A percentile compares a stretch with the other conserved stretches of the same genome.
Evolutionary conservation across 2,113 vertebrate species (phyloP).

Genomic region (Notiomystis cincta): DNA sequence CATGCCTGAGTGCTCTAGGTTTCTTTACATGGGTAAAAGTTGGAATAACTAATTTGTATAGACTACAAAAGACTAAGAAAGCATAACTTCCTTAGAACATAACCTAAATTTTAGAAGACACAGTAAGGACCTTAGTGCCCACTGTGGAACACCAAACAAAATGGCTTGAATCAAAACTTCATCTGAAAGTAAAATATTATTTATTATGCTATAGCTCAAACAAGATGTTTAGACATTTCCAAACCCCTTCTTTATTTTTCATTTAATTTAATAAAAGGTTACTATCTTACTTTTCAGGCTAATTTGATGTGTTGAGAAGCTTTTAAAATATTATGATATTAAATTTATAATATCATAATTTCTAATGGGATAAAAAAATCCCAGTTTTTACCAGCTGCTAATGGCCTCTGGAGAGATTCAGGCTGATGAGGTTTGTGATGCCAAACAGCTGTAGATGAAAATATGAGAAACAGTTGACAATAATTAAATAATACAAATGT

Average conservation of each 20-base stretch:
- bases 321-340: constrained; percentile 23
- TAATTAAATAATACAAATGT: constrained; percentile 10
- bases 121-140: not conserved
- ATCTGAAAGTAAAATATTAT: not conserved
- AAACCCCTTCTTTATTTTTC: not conserved
- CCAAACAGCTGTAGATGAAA: constrained; percentile 37
- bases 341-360: constrained; percentile 15
- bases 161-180: not conserved
- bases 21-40: not conserved
- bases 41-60: not conserved
- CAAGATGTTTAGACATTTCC: not conserved
- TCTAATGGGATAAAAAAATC: not conserved
- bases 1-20: not conserved
- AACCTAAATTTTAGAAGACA: not conserved
- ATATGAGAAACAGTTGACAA: not conserved
- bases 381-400: not conserved
- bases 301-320: not conserved
- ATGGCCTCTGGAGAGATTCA: not conserved
- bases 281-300: not conserved
- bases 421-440: constrained; percentile 21
- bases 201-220: constrained; percentile 22
- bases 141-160: not conserved
- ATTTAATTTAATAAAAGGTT: not conserved
- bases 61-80: not conserved
- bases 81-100: not conserved